Conservation (phyloP, 1,140 invertebrate genomes). For the Daktulosphaira vitifoliae region DNA sequence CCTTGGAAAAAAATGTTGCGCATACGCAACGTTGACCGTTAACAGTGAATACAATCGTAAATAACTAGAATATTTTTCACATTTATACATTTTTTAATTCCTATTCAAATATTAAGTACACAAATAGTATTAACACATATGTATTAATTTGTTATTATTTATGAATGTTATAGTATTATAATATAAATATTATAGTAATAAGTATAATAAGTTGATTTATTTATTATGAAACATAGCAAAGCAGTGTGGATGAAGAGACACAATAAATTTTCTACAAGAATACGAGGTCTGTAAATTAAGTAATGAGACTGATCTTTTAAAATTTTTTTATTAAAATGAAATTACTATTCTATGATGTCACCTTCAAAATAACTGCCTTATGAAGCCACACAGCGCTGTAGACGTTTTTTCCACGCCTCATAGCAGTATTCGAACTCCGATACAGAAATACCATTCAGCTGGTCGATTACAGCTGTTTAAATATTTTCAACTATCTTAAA, state of each 20-base stretch:
- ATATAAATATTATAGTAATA: too few species aligned
- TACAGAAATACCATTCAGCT: neutral
- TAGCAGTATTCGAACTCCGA: neutral
- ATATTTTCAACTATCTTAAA: slow-evolving; percentile 8
- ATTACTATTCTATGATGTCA: neutral
- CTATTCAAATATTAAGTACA: too few species aligned
- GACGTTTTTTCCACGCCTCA: neutral
- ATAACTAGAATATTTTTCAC: too few species aligned
- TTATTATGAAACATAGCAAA: neutral
- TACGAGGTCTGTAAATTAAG: too few species aligned
- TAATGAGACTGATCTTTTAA: neutral
- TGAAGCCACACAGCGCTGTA: neutral
- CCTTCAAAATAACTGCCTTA: neutral
- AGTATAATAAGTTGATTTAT: neutral
- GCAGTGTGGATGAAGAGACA: neutral
- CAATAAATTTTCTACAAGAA: neutral
- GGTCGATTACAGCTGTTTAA: neutral
- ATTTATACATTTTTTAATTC: too few species aligned
- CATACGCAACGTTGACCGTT: too few species aligned
- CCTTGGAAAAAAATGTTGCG: too few species aligned
- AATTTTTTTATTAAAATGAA: neutral
- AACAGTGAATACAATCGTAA: too few species aligned
- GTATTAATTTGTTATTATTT: too few species aligned
- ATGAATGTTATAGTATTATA: too few species aligned
- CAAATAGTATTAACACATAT: too few species aligned